Conservation (phyloP, 1,140 invertebrate species). For the Cydia fagiglandana region DNA sequence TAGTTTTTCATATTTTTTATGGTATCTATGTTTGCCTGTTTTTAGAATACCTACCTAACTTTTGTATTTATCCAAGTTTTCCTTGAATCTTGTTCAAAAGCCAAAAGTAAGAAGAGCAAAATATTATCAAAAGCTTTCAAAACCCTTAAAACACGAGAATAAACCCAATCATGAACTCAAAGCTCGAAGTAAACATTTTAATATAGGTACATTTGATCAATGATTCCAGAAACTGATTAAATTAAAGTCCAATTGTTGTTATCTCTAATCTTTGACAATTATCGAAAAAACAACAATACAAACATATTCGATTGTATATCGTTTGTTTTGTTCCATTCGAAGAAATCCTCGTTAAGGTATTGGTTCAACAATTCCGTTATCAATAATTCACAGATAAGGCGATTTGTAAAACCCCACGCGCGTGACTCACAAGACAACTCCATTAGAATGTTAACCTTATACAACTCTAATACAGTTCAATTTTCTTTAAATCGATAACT, state of each 20-base stretch:
- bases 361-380: not conserved
- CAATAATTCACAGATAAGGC: slow-evolving; percentile 15
- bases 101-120: no score
- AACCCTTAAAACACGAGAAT: no score
- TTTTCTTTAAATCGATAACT: not conserved
- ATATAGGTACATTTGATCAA: no score
- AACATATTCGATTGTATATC: not conserved
- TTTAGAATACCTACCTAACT: no score
- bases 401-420: not conserved
- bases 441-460: not conserved
- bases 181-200: no score
- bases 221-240: not conserved
- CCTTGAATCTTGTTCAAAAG: no score
- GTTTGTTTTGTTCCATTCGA: not conserved
- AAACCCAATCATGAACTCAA: no score
- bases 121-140: no score
- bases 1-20: no score
- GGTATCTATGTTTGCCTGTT: no score
- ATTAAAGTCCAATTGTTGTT: not conserved
- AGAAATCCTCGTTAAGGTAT: slow-evolving; percentile 1
- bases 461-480: not conserved
- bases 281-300: not conserved
- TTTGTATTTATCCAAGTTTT: no score
- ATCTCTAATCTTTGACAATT: not conserved
- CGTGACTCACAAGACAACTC: not conserved